phyloP scores from a whole-genome alignment of 2,888 invertebrate species.

The Dioctria rufipes region DNA sequence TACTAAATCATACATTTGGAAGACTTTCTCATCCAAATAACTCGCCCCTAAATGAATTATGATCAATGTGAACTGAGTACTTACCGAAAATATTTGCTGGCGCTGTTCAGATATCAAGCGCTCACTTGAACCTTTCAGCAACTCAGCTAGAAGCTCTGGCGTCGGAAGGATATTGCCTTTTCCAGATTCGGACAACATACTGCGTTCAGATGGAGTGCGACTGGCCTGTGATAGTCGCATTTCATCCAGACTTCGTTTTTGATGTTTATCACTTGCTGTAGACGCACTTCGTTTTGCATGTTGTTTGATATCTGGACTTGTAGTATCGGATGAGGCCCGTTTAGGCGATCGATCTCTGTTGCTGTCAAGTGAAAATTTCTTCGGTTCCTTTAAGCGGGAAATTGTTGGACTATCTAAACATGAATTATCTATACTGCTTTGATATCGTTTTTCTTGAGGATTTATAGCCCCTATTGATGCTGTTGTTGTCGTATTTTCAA shows the following conservation, averaged over 20 bases:
- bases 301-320: constrained; percentile 63
- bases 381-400: constrained; percentile 51
- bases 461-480: constrained; percentile 59
- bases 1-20: too few species aligned
- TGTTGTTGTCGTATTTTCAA: constrained; percentile 65
- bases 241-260: constrained; percentile 67
- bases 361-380: constrained; percentile 59
- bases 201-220: constrained; percentile 59
- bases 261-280: constrained; percentile 64
- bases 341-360: constrained; percentile 64
- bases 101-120: constrained; percentile 77
- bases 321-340: constrained; percentile 66
- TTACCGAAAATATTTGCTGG: constrained; percentile 69
- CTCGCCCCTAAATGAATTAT: too few species aligned
- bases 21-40: too few species aligned
- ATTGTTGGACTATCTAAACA: constrained; percentile 25
- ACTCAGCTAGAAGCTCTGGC: constrained; percentile 81
- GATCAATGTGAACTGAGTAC: constrained; percentile 58
- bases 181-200: constrained; percentile 57
- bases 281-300: constrained; percentile 69
- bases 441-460: constrained; percentile 65
- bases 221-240: constrained; percentile 60
- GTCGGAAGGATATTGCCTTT: constrained; percentile 69
- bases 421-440: constrained; percentile 62
- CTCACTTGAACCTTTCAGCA: constrained; percentile 86